A percentile compares a stretch with the other conserved stretches of the same genome.
phyloP scores from a whole-genome alignment of 1,140 invertebrate species.

The Drosophila pachea region DNA sequence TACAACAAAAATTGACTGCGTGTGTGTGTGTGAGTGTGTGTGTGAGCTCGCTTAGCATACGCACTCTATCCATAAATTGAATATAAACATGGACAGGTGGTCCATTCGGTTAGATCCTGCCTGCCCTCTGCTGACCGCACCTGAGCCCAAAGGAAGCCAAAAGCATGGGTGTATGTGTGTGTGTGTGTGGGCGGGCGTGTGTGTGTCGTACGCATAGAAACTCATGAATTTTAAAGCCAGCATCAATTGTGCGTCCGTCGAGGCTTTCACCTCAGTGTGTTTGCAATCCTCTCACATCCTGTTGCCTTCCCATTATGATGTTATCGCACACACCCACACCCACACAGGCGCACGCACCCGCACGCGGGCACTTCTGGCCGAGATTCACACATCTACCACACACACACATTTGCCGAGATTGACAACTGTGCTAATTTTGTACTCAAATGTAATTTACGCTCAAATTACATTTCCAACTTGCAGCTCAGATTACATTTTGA shows the following conservation, averaged over 20 bases:
- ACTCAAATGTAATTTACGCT: slow-evolving; percentile 72
- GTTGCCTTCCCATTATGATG: slow-evolving; percentile 53
- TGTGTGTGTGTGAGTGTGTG: background rate
- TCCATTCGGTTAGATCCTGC: slow-evolving; percentile 14
- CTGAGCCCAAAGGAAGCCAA: background rate
- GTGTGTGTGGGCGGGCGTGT: background rate
- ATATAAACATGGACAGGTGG: slow-evolving; percentile 34
- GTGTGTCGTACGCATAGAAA: slow-evolving; percentile 27
- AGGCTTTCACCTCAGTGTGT: slow-evolving; percentile 5
- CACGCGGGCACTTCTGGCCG: slow-evolving; percentile 2
- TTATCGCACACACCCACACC: slow-evolving; percentile 18
- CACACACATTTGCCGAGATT: slow-evolving; percentile 46
- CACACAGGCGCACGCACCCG: slow-evolving; percentile 12
- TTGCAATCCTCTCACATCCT: background rate
- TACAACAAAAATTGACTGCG: background rate
- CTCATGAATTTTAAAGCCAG: slow-evolving; percentile 71
- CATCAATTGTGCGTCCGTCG: slow-evolving; percentile 16
- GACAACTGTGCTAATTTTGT: slow-evolving; percentile 72
- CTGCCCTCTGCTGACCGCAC: background rate
- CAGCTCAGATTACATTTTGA: slow-evolving; percentile 49
- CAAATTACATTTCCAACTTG: slow-evolving; percentile 74
- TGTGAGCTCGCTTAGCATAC: background rate
- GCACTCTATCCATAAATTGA: slow-evolving; percentile 26
- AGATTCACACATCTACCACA: slow-evolving; percentile 54
- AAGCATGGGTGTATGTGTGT: background rate